These are phyloP conservation scores for Polyommatus icarus DNA, from an alignment of 2,888 invertebrate genomes.

Conservation along the genomic window DNA sequence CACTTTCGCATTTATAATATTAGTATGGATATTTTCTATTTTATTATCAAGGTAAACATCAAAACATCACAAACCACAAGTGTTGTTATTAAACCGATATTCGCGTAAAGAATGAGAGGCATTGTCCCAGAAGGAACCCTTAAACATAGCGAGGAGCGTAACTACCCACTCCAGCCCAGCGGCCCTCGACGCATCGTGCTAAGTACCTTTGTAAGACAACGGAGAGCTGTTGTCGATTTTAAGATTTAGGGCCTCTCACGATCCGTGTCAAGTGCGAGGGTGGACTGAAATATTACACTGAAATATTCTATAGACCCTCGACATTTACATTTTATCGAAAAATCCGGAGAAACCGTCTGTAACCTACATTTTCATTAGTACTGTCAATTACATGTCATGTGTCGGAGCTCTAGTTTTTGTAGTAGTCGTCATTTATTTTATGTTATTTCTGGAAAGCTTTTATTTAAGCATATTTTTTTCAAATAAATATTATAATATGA, in stretches of 20 bases:
- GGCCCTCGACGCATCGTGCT: constrained; percentile 22
- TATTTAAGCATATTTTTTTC: not conserved
- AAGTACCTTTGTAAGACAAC: constrained; percentile 28
- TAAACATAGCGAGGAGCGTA: constrained; percentile 13
- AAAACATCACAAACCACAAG: not conserved
- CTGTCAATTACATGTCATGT: not conserved
- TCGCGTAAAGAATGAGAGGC: constrained; percentile 1
- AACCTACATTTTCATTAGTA: constrained; percentile 16
- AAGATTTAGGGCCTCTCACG: constrained; percentile 26
- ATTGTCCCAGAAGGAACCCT: not conserved
- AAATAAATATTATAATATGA: too few relatives aligned
- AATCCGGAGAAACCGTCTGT: not conserved
- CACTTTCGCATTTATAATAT: too few relatives aligned
- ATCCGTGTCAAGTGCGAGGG: constrained; percentile 22
- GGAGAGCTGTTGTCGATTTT: constrained; percentile 30
- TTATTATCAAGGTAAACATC: not conserved
- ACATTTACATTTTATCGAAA: constrained; percentile 24
- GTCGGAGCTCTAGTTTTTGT: not conserved
- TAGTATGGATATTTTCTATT: too few relatives aligned
- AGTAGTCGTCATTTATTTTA: not conserved
- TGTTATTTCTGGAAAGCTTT: not conserved
- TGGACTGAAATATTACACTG: constrained; percentile 15
- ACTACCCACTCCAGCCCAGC: constrained; percentile 20
- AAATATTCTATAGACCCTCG: constrained; percentile 20
- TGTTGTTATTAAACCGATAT: not conserved